phyloP scores from a whole-genome alignment of 2,888 invertebrate species.

The Antheraea yamamai region DNA sequence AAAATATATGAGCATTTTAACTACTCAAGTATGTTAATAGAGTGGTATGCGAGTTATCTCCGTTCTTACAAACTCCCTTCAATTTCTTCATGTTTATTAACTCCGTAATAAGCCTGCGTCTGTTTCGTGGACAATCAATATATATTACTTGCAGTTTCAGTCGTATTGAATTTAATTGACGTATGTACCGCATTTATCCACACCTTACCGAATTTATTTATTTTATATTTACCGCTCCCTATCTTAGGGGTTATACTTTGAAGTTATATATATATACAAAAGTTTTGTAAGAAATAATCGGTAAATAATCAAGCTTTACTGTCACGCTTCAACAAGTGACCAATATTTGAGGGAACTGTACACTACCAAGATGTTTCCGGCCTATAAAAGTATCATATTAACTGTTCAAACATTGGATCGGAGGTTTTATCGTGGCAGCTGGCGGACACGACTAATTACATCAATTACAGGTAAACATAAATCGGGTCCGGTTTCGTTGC shows the following conservation, averaged over 20 bases:
- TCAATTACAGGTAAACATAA: slow-evolving; percentile 79
- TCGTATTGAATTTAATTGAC: too few relatives aligned
- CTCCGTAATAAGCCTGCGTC: too few relatives aligned
- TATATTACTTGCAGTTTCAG: too few relatives aligned
- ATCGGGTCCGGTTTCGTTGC: slow-evolving; percentile 70
- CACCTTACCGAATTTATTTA: neutral
- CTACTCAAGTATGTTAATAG: too few relatives aligned
- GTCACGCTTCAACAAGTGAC: slow-evolving; percentile 74
- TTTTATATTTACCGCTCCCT: neutral
- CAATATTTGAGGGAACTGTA: slow-evolving; percentile 77
- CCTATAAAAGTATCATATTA: slow-evolving; percentile 77
- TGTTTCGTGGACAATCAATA: too few relatives aligned
- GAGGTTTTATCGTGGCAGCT: slow-evolving; percentile 70
- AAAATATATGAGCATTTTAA: too few relatives aligned
- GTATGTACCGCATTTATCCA: too few relatives aligned
- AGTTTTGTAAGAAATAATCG: slow-evolving; percentile 27
- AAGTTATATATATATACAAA: neutral
- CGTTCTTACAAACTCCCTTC: neutral
- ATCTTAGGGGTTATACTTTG: neutral
- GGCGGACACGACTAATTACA: slow-evolving; percentile 82
- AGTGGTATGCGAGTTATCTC: too few relatives aligned
- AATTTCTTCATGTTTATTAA: neutral
- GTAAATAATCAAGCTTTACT: slow-evolving; percentile 52
- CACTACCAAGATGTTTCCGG: slow-evolving; percentile 78
- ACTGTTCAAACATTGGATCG: slow-evolving; percentile 68